Conservation (phyloP, 2,113 vertebrate genomes). For the Mesitornis unicolor region DNA sequence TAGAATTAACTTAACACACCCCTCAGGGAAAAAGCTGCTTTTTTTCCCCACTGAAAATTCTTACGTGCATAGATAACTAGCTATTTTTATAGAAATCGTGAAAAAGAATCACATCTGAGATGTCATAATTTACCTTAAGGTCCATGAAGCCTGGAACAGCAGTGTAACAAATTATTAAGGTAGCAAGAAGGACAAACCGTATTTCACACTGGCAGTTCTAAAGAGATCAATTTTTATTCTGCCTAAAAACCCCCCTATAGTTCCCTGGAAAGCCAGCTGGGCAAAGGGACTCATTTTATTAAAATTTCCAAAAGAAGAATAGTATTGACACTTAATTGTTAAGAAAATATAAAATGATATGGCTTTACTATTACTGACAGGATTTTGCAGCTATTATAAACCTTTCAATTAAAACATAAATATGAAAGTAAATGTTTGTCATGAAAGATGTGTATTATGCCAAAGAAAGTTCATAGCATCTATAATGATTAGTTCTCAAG, state of each 20-base stretch:
- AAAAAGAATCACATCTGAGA: background rate
- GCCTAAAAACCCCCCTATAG: background rate
- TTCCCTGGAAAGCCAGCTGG: constrained; percentile 25
- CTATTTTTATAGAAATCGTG: background rate
- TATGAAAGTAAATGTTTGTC: background rate
- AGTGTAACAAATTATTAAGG: constrained; percentile 5
- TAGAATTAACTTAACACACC: background rate
- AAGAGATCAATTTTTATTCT: background rate
- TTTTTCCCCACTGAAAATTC: background rate
- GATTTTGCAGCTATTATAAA: background rate
- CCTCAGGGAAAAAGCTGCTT: background rate
- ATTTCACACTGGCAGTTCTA: background rate
- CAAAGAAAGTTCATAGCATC: background rate
- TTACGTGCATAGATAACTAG: background rate
- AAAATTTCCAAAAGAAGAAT: background rate
- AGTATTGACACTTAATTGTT: background rate
- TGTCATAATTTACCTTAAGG: constrained; percentile 1
- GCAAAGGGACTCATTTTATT: background rate
- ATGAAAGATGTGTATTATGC: background rate
- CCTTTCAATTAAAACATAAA: background rate
- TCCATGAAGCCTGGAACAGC: background rate
- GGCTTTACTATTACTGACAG: background rate
- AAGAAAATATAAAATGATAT: background rate
- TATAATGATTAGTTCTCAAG: background rate
- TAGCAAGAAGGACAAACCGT: background rate